phyloP scores from a whole-genome alignment of 2,888 invertebrate species.

The Orthosia gothica region DNA sequence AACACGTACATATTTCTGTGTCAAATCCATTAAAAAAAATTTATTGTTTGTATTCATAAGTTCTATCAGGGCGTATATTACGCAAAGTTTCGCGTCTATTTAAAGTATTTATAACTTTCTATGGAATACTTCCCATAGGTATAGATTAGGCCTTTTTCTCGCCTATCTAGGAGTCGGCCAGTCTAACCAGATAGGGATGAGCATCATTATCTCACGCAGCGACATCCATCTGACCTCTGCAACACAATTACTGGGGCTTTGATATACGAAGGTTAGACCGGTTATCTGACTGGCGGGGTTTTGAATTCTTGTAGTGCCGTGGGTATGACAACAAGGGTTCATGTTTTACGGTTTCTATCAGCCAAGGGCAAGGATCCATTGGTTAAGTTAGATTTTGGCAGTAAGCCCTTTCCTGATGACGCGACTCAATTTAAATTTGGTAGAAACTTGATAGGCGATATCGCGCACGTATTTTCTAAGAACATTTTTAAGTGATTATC shows the following conservation, averaged over 20 bases:
- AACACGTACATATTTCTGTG: too few relatives aligned
- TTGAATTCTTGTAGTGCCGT: slow-evolving; percentile 17
- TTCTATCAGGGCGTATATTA: too few relatives aligned
- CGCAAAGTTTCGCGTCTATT: too few relatives aligned
- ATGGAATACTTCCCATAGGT: not conserved
- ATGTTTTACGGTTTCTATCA: slow-evolving; percentile 1
- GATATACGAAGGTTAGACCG: slow-evolving; percentile 52
- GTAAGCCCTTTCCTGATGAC: too few relatives aligned
- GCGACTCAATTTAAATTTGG: too few relatives aligned
- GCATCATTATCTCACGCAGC: slow-evolving; percentile 20
- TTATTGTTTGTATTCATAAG: too few relatives aligned
- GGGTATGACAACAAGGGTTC: not conserved
- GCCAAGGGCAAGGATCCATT: not conserved
- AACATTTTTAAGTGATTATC: too few relatives aligned
- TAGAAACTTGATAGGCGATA: too few relatives aligned
- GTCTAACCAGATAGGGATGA: slow-evolving; percentile 35
- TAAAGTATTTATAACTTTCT: not conserved
- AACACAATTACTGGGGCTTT: slow-evolving; percentile 29
- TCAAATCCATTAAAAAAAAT: too few relatives aligned
- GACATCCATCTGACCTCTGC: slow-evolving; percentile 37
- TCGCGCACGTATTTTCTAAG: too few relatives aligned
- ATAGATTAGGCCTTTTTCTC: slow-evolving; percentile 6
- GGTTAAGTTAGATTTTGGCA: not conserved
- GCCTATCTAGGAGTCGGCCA: slow-evolving; percentile 18
- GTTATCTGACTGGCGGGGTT: slow-evolving; percentile 38